Base-by-base conservation (phyloP, 2,113 vertebrate species). In the Hemichromis elongatus region DNA sequence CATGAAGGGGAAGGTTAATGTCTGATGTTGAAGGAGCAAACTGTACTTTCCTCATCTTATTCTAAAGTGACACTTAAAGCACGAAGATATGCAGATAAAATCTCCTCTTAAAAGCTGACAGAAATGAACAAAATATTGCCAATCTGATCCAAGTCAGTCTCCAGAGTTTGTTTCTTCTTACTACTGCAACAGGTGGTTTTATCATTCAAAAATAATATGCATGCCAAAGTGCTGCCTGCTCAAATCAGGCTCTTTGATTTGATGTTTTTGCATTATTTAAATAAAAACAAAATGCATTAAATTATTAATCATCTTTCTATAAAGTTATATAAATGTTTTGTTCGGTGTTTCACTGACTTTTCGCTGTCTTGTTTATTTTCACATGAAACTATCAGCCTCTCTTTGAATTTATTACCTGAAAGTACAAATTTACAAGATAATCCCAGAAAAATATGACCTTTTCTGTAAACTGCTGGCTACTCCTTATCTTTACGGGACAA, bases 1-100 rank as follows among this genome's bases (percentile, higher is more conserved):
- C 37, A 81, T 63, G 70, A 85, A 79, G 59, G 87, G 61, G 59
- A 59, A 42, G 7, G 54, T 89, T 88, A 75, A 80, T 81, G 47
- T 83, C 79, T 82, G 82, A 93, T 82, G 50, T 8, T 8, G 26
- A 63, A 54, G 18, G 45, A 61, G n/a, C 30, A 45, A 56, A 61
- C 18, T 59, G 12, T 50, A 50, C 45, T 52, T 68, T 18, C n/a
- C 26, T 75, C 53, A 18, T 28, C 77, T 83, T 47, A 50, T 5
- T 55, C 73, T 53, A 13, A 77, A 68, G 33, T 53, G 47, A 77
- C 70, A 81, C 56, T 30, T 28, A 10, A 24, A 4, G n/a, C 5
- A 80, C 40, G 57, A 56, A 35, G 57, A 59, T 11, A 26, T 16
- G 26, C 47, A 84, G 57, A 82, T 54, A 45, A 54, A 30, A 42